These are phyloP conservation scores for Tautogolabrus adspersus DNA, from an alignment of 2,113 vertebrate genomes.

Conservation along the genomic window DNA sequence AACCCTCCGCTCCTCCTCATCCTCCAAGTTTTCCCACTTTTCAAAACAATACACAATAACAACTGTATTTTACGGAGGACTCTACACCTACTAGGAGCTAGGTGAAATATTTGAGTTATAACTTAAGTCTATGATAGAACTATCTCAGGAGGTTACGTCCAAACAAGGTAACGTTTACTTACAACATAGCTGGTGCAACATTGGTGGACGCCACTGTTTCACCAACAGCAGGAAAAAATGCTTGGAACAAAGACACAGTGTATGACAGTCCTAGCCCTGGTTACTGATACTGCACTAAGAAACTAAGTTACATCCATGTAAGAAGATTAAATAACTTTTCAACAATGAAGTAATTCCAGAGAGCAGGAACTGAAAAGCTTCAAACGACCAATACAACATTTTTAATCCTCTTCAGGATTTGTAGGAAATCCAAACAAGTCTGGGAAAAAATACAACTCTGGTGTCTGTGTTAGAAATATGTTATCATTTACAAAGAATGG, in stretches of 20 bases:
- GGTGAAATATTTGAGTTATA: no score
- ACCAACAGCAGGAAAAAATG: neutral
- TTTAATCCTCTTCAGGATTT: slow-evolving; percentile 54
- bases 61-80: no score
- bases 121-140: no score
- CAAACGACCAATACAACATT: slow-evolving; percentile 10
- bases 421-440: slow-evolving; percentile 34
- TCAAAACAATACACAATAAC: no score
- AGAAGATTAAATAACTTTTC: slow-evolving; percentile 25
- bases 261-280: slow-evolving; percentile 9
- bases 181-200: no score
- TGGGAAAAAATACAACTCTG: slow-evolving; percentile 6
- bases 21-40: no score
- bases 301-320: neutral
- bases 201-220: neutral
- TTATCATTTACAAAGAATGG: neutral
- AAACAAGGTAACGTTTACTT: no score
- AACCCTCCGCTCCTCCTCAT: no score
- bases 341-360: slow-evolving; percentile 41
- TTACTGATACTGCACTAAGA: slow-evolving; percentile 15
- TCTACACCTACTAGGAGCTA: no score
- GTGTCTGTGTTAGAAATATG: neutral
- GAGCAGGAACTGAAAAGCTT: slow-evolving; percentile 10
- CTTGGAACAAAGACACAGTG: neutral
- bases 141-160: no score